Evolutionary conservation across 2,797 vertebrate genomes (phyloP).

Genomic region (Percopsis omiscomaycus): DNA sequence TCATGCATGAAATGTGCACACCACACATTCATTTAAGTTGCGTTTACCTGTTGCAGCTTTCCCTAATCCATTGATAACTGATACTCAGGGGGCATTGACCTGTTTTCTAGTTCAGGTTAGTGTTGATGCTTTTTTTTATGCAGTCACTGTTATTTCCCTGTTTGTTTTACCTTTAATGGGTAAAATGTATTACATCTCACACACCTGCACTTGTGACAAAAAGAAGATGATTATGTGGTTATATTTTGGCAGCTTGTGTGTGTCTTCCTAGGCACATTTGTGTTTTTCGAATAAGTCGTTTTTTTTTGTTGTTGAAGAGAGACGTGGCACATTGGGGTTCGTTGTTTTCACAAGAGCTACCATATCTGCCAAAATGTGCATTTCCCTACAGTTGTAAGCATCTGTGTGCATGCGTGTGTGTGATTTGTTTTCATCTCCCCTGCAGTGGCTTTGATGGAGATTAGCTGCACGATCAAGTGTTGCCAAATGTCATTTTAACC

Average conservation of each 20-base stretch:
- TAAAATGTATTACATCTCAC: background rate
- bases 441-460: conserved; percentile 7
- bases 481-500: background rate
- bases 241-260: conserved; percentile 8
- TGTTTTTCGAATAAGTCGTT: conserved; percentile 39
- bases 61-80: background rate
- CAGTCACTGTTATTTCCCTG: conserved; percentile 9
- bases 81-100: conserved; percentile 12
- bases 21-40: background rate
- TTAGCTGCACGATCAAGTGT: conserved; percentile 5
- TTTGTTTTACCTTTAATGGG: background rate
- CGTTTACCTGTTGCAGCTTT: conserved; percentile 8
- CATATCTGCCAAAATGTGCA: conserved; percentile 64
- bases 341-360: conserved; percentile 63
- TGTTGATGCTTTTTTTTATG: conserved; percentile 3
- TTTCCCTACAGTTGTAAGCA: conserved; percentile 47
- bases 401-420: conserved; percentile 17
- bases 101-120: conserved; percentile 30
- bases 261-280: conserved; percentile 2
- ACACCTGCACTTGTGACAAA: conserved; percentile 9
- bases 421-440: conserved; percentile 21
- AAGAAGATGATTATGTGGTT: background rate
- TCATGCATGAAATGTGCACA: background rate
- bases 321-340: conserved; percentile 40
- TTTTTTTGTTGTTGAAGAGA: conserved; percentile 52